Conservation (phyloP, 2,888 invertebrate genomes). For the Molorchus minor region DNA sequence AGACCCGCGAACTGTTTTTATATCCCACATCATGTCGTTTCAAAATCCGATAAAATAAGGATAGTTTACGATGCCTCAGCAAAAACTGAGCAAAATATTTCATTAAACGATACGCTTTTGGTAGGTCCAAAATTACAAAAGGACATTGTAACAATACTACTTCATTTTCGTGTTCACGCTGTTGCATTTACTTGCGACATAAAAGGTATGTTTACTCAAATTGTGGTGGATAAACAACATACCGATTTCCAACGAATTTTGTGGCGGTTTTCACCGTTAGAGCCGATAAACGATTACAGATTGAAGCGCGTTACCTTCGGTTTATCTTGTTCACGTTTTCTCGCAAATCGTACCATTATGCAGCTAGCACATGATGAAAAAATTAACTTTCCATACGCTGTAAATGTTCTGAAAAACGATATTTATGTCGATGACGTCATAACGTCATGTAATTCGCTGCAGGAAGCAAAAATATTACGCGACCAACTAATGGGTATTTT, state of each 20-base stretch:
- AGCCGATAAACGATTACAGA: background rate
- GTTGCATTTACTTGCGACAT: constrained; percentile 17
- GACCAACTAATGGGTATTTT: background rate
- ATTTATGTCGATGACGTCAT: background rate
- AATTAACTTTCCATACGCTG: background rate
- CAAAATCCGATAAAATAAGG: constrained; percentile 3
- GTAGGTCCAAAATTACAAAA: too few relatives aligned
- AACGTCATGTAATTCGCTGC: background rate
- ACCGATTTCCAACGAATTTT: background rate
- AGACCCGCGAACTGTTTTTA: background rate
- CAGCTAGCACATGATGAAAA: background rate
- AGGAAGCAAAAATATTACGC: background rate
- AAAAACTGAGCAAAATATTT: constrained; percentile 17
- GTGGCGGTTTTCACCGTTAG: background rate
- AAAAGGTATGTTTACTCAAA: constrained; percentile 19
- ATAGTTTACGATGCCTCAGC: constrained; percentile 19
- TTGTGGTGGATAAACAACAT: background rate
- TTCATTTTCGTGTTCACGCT: constrained; percentile 7
- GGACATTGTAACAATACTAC: too few relatives aligned
- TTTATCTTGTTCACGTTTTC: background rate
- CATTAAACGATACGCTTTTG: too few relatives aligned
- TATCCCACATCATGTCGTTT: constrained; percentile 8
- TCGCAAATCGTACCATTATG: background rate
- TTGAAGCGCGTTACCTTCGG: background rate
- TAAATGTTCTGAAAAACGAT: background rate